Percentiles rank a stretch among this genome's conserved stretches.
Conservation (phyloP, 1,140 invertebrate genomes). For the Zophobas atratus region DNA sequence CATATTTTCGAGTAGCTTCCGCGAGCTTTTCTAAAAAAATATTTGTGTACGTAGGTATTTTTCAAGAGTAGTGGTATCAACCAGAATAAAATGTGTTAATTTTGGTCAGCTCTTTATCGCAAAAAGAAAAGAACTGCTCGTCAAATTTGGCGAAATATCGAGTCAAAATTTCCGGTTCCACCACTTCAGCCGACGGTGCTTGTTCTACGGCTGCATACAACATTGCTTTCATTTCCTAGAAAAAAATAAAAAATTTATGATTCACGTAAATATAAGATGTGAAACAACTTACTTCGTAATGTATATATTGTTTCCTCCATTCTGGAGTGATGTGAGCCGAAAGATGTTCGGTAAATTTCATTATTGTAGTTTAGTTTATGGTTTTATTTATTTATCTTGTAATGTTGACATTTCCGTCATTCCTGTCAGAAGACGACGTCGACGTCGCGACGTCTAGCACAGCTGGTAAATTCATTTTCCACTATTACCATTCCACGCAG, state of each 20-base stretch:
- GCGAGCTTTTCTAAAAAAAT: slow-evolving; percentile 91
- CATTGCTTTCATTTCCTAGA: slow-evolving; percentile 93
- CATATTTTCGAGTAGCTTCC: slow-evolving; percentile 96
- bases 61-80: slow-evolving; percentile 62
- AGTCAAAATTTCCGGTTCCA: slow-evolving; percentile 89
- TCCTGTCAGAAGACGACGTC: slow-evolving; percentile 11
- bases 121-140: slow-evolving; percentile 96
- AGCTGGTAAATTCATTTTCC: not conserved
- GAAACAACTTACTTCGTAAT: slow-evolving; percentile 88
- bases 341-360: slow-evolving; percentile 93
- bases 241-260: slow-evolving; percentile 48
- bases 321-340: slow-evolving; percentile 93
- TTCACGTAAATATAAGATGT: not conserved
- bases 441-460: slow-evolving; percentile 51
- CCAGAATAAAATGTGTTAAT: slow-evolving; percentile 98
- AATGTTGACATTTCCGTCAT: slow-evolving; percentile 16
- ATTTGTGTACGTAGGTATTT: slow-evolving; percentile 7
- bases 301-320: slow-evolving; percentile 97
- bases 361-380: slow-evolving; percentile 83
- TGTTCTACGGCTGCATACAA: slow-evolving; percentile 90
- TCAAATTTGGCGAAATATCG: slow-evolving; percentile 96
- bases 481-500: too few relatives aligned
- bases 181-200: slow-evolving; percentile 88
- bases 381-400: slow-evolving; percentile 40
- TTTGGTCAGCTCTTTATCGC: slow-evolving; percentile 95